phyloP scores from a whole-genome alignment of 2,113 vertebrate species.

The Anarrhichthys ocellatus region DNA sequence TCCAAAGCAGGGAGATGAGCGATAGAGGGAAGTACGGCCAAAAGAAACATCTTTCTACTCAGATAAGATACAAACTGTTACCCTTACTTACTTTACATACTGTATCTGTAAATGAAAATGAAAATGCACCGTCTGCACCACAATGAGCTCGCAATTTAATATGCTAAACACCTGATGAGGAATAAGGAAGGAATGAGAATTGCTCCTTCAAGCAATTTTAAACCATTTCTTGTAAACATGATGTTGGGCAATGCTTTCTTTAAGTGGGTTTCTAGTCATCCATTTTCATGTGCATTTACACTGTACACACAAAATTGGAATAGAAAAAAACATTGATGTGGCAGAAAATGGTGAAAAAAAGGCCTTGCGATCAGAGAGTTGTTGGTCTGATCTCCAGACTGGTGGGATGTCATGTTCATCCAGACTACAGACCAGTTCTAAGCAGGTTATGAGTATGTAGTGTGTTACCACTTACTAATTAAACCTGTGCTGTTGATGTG shows the following conservation, averaged over 20 bases:
- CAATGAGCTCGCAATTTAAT: neutral
- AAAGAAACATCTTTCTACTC: neutral
- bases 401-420: neutral
- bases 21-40: neutral
- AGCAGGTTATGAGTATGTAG: neutral
- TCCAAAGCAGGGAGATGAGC: neutral
- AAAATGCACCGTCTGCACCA: neutral
- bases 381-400: neutral
- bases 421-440: neutral
- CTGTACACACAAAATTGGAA: neutral
- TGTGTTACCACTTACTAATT: too few species aligned
- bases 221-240: neutral
- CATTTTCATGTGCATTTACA: neutral
- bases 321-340: too few species aligned
- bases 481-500: too few species aligned
- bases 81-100: neutral
- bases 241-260: too few species aligned
- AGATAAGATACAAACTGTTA: neutral
- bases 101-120: neutral
- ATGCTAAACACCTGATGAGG: neutral
- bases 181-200: neutral
- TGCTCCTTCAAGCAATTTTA: neutral
- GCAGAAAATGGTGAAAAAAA: neutral
- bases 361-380: neutral
- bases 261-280: neutral